Conservation (phyloP, 2,113 vertebrate species). For the Oryctolagus cuniculus region mOryCun1.1 NC_091437.1:19807001-19807500, state of each 20-base stretch:
- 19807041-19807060: not conserved
- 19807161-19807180: not conserved
- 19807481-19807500: not conserved
- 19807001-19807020: not conserved
- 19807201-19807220: not conserved
- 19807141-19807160: not conserved
- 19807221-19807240: not conserved
- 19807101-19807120: not conserved
- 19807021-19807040: not conserved
- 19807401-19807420: not conserved
- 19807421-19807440: not conserved
- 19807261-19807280: not conserved
- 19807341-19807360: not conserved
- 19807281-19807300: not conserved
- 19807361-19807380: not conserved
- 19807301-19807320: not conserved
- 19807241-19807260: not conserved
- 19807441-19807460: not conserved
- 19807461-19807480: not conserved
- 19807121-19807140: not conserved
- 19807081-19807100: not conserved
- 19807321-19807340: not conserved
- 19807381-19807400: slow-evolving; percentile 5
- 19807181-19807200: not conserved
- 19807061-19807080: not conserved